These are phyloP conservation scores for Adelphocoris suturalis DNA, from an alignment of 2,888 invertebrate species.

Conservation along the genomic window DNA sequence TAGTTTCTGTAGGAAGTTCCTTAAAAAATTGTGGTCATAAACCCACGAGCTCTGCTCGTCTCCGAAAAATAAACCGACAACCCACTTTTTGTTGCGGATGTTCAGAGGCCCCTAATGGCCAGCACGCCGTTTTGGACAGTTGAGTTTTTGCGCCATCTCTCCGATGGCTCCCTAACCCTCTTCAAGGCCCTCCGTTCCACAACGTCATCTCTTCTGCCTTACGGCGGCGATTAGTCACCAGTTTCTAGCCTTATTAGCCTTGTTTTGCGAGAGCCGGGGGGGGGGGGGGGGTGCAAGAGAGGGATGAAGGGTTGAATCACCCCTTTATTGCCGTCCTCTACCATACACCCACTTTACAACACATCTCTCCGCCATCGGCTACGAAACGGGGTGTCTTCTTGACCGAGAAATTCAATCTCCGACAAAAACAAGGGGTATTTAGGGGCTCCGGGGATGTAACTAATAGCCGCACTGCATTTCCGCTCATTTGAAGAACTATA, in stretches of 20 bases:
- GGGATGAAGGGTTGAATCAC: conserved; percentile 5
- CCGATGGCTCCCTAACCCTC: neutral
- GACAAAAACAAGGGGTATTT: conserved; percentile 8
- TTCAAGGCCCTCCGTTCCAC: neutral
- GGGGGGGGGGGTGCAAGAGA: neutral
- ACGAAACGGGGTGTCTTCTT: neutral
- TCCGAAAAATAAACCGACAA: neutral
- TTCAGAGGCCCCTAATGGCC: neutral
- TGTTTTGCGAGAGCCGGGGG: conserved; percentile 1
- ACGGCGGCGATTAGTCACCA: conserved; percentile 28
- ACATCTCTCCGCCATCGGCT: neutral
- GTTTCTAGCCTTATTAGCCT: conserved; percentile 46
- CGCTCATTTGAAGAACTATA: no score
- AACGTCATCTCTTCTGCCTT: neutral
- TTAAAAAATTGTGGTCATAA: neutral
- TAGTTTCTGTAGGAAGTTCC: no score
- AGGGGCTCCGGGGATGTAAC: neutral
- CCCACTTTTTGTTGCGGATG: neutral
- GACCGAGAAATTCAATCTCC: neutral
- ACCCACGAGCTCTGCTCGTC: neutral
- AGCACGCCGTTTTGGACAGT: neutral
- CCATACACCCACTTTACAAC: neutral
- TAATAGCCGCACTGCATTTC: no score
- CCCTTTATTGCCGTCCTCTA: conserved; percentile 21
- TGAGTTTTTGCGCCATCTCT: neutral